phyloP scores from a whole-genome alignment of 2,888 invertebrate species.

The Chorisops tibialis region DNA sequence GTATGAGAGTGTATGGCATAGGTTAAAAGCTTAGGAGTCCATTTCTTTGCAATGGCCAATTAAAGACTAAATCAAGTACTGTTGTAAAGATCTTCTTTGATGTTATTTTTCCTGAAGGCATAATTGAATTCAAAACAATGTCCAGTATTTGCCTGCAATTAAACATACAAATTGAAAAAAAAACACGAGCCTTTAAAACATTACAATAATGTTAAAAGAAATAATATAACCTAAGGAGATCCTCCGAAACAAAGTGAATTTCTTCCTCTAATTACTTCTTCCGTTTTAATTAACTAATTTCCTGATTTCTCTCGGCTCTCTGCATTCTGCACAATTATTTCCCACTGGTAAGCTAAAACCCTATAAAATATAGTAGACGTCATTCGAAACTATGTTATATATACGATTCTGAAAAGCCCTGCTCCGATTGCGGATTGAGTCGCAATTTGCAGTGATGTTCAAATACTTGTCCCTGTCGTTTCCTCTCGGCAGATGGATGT shows the following conservation, averaged over 20 bases:
- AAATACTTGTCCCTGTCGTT: constrained; percentile 23
- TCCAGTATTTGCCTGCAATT: no score
- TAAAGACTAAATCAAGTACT: no score
- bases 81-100: no score
- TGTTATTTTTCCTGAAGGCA: no score
- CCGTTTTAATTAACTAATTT: constrained; percentile 33
- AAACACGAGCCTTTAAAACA: no score
- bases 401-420: constrained; percentile 14
- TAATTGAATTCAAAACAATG: no score
- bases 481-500: constrained; percentile 28
- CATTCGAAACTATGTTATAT: not conserved
- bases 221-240: not conserved
- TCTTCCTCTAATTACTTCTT: constrained; percentile 29
- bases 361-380: not conserved
- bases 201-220: no score
- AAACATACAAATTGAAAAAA: no score
- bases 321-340: not conserved
- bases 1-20: no score
- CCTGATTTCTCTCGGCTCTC: not conserved
- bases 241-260: not conserved
- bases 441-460: constrained; percentile 33
- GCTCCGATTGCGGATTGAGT: constrained; percentile 26
- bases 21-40: no score
- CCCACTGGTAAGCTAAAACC: not conserved
- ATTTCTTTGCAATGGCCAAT: no score